Base-by-base conservation (phyloP, 1,140 invertebrate genomes). In the Caerostris extrusa region DNA sequence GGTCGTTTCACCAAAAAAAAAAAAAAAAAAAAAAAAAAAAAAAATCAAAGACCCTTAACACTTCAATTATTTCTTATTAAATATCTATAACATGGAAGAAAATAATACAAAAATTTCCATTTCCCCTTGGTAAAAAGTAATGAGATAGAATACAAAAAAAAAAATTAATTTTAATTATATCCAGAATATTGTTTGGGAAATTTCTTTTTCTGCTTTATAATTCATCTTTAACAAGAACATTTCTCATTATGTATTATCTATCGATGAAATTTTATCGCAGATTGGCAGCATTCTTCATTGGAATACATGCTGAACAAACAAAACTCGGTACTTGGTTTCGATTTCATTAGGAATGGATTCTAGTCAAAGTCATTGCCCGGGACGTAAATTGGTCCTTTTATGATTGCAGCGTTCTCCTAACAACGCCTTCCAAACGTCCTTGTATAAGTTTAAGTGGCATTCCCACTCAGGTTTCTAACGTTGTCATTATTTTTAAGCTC, bases 401-500 rank as follows among this genome's bases (percentile, higher is more conserved):
- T 50, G 69, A 77, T 34, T 77, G 53, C 56, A 83, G 56, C 56
- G 4, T 19, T 83, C 56, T n/a, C 55, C 56, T 83, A 83, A 83
- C 56, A 56, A 57, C 81, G 81, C 55, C 81, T 56, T n/a, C 81
- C 55, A 77, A 77, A 77, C 69, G 7, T 34, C 69, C 69, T 57
- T 55, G 53, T 83, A n/a, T 55, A 83, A 57, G 56, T 83, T 57
- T 57, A 83, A 83, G 81, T 57, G 56, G 55, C 81, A 55, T 57
- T 83, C 14, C 56, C 81, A 57, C 81, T 83, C 53, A 56, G 81
- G 81, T 83, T 83, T 83, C 81, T 57, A 83, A 57, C 81, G 56
- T 10, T 83, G 81, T 83, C 81, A 83, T 83, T 83, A 83, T 83
- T 83, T 83, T 83, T 83, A 83, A 83, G 81, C 81, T 19, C 81